phyloP scores from a whole-genome alignment of 2,888 invertebrate species.

The Ramazzottius varieornatus region DNA sequence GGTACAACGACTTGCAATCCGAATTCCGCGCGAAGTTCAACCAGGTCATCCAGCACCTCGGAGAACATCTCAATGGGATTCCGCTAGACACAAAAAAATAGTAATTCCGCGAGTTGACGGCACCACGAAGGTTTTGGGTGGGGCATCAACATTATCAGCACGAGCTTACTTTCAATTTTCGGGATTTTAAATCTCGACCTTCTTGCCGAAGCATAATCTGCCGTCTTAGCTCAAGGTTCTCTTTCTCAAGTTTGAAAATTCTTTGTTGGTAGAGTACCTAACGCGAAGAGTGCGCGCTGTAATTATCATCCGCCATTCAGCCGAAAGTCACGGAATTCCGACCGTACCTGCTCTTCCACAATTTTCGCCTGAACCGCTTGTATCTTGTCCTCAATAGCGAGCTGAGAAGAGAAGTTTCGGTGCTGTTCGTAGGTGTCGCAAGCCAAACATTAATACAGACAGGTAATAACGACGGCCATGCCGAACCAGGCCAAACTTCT shows the following conservation, averaged over 20 bases:
- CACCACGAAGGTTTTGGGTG: too few relatives aligned
- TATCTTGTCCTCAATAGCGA: not conserved
- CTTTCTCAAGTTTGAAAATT: slow-evolving; percentile 1
- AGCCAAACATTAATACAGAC: too few relatives aligned
- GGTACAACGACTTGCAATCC: not conserved
- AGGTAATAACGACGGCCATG: too few relatives aligned
- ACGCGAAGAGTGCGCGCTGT: not conserved
- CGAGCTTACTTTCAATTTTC: not conserved
- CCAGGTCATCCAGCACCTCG: not conserved
- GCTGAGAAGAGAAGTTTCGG: not conserved
- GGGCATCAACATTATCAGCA: not conserved
- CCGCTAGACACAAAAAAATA: not conserved
- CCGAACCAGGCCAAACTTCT: too few relatives aligned
- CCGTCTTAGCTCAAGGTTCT: not conserved
- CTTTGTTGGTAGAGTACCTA: not conserved
- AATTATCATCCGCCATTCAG: not conserved
- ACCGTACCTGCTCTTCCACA: not conserved
- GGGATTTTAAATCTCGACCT: not conserved
- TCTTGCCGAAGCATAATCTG: not conserved
- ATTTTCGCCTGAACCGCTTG: not conserved
- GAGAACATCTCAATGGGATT: not conserved
- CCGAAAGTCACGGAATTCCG: not conserved
- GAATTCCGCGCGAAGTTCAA: not conserved
- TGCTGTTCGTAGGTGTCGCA: too few relatives aligned
- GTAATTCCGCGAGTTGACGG: not conserved